A percentile compares a stretch with the other conserved stretches of the same genome.
phyloP scores from a whole-genome alignment of 23 tunicate species.

The Halocynthia aurantium region DNA sequence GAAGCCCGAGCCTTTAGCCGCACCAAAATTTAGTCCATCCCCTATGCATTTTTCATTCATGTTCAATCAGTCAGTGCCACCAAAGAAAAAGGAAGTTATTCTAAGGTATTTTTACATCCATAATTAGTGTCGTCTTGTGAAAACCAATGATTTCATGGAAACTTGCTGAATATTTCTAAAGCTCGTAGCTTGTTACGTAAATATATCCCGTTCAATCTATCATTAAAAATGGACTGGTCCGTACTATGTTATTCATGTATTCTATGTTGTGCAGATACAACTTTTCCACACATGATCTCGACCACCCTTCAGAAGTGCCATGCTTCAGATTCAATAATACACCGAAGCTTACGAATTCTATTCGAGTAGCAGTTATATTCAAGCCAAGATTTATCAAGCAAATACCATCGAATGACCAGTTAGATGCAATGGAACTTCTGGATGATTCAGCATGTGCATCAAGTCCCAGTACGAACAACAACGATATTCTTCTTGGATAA shows the following conservation, averaged over 20 bases:
- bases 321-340: constrained; percentile 66
- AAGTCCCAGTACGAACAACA: too few relatives aligned
- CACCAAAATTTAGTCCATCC: constrained; percentile 57
- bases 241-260: too few relatives aligned
- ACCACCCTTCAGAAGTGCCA: constrained; percentile 82
- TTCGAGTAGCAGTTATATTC: constrained; percentile 63
- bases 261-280: constrained; percentile 18
- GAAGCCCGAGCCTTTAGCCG: background rate
- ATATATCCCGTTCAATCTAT: too few relatives aligned
- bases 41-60: constrained; percentile 68
- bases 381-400: constrained; percentile 42
- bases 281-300: constrained; percentile 39
- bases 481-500: too few relatives aligned
- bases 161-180: constrained; percentile 9
- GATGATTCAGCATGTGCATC: too few relatives aligned
- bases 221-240: too few relatives aligned
- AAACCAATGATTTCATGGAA: background rate
- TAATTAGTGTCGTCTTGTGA: background rate
- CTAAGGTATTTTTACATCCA: background rate
- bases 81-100: constrained; percentile 16
- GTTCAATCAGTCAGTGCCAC: constrained; percentile 15
- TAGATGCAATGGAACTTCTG: too few relatives aligned
- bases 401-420: too few relatives aligned
- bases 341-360: constrained; percentile 29
- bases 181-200: background rate